These are phyloP conservation scores for Metalampra italica DNA, from an alignment of 2,888 invertebrate genomes.

Conservation along the genomic window DNA sequence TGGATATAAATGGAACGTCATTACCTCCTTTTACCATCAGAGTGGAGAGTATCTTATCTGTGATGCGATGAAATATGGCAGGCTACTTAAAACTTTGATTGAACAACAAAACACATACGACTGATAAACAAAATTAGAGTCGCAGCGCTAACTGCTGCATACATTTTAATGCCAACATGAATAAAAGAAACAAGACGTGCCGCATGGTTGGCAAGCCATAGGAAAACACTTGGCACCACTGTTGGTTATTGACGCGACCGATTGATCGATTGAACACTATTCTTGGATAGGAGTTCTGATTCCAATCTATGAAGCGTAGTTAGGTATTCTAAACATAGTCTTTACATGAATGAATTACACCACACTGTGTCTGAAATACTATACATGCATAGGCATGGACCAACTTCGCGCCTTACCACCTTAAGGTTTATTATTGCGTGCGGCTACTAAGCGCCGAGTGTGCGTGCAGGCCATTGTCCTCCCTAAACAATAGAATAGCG, in stretches of 20 bases:
- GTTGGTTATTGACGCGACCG: slow-evolving; percentile 41
- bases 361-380: no score
- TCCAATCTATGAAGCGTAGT: not conserved
- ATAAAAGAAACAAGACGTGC: slow-evolving; percentile 22
- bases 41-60: no score
- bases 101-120: not conserved
- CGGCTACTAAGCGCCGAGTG: no score
- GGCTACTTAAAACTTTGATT: not conserved
- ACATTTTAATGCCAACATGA: slow-evolving; percentile 24
- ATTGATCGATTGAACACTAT: slow-evolving; percentile 53
- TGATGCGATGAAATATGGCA: not conserved
- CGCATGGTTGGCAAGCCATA: slow-evolving; percentile 33
- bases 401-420: no score
- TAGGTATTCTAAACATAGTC: slow-evolving; percentile 17
- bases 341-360: not conserved
- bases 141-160: slow-evolving; percentile 4
- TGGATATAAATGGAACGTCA: no score
- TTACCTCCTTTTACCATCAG: no score
- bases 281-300: slow-evolving; percentile 11
- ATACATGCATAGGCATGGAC: no score
- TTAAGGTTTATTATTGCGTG: no score
- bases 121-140: not conserved
- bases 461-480: no score
- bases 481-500: no score
- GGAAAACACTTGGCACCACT: slow-evolving; percentile 50